Evolutionary conservation across 2,113 vertebrate species (phyloP).

Genomic region (Nanorana parkeri): DNA sequence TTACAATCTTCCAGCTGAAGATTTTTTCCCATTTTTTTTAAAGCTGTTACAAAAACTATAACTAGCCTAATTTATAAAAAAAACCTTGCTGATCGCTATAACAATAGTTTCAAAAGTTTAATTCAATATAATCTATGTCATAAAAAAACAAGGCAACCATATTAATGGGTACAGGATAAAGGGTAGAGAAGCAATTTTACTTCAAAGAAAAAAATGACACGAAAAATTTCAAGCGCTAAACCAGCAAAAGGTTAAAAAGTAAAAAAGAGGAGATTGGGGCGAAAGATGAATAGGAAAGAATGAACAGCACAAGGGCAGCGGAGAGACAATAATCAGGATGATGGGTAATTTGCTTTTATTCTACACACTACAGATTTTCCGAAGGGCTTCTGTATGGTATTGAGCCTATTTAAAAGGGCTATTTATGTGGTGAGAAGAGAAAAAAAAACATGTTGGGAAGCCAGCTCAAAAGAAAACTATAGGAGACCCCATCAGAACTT

Average conservation of each 20-base stretch:
- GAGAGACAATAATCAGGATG: not conserved
- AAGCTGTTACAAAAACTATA: too few species aligned
- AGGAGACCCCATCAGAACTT: conserved; percentile 17
- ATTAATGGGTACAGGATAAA: not conserved
- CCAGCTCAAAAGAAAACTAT: conserved; percentile 36
- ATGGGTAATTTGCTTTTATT: conserved; percentile 34
- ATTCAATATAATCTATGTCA: not conserved
- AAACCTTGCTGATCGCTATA: too few species aligned
- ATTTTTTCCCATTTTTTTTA: too few species aligned
- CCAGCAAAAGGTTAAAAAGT: not conserved
- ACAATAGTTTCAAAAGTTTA: not conserved
- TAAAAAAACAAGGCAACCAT: not conserved
- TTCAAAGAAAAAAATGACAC: not conserved
- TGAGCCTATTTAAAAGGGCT: not conserved
- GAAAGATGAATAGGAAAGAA: conserved; percentile 21
- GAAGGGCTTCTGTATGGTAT: not conserved
- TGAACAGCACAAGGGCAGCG: not conserved
- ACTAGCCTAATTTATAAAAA: too few species aligned
- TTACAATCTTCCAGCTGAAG: too few species aligned
- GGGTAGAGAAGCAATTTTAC: not conserved
- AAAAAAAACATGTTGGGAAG: not conserved
- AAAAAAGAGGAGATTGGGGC: not conserved
- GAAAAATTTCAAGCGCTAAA: not conserved
- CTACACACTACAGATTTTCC: conserved; percentile 13
- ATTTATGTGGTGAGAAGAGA: conserved; percentile 35